Conservation (phyloP, 2,888 invertebrate genomes). For the Ctenicera cuprea region DNA sequence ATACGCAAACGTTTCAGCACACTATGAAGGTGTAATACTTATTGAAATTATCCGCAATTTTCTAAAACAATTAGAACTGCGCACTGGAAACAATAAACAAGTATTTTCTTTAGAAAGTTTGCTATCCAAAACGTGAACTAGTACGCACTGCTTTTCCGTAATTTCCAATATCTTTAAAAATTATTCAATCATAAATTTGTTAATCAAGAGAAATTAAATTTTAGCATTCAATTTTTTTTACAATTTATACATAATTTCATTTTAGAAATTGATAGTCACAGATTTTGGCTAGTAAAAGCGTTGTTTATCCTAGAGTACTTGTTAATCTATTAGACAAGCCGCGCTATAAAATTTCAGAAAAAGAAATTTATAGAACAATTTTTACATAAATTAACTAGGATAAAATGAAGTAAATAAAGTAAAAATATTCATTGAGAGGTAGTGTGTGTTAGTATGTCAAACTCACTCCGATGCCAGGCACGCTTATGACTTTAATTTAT, state of each 20-base stretch:
- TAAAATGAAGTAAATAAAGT: slow-evolving; percentile 47
- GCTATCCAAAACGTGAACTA: background rate
- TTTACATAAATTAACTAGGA: slow-evolving; percentile 39
- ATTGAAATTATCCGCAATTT: slow-evolving; percentile 39
- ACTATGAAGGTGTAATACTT: slow-evolving; percentile 51
- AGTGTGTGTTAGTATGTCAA: slow-evolving; percentile 60
- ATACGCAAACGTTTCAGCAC: slow-evolving; percentile 37
- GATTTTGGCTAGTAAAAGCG: no score
- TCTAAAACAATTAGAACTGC: slow-evolving; percentile 4
- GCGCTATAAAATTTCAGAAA: slow-evolving; percentile 17
- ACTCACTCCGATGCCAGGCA: slow-evolving; percentile 59
- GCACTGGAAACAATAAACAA: background rate
- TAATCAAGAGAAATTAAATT: no score
- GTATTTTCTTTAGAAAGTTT: slow-evolving; percentile 1
- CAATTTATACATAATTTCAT: no score
- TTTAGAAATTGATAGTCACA: no score
- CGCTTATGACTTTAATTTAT: slow-evolving; percentile 61
- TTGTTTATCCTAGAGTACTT: background rate
- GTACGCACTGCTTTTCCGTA: background rate
- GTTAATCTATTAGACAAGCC: slow-evolving; percentile 20
- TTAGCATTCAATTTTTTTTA: background rate
- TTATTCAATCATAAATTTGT: no score
- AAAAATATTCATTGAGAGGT: slow-evolving; percentile 53
- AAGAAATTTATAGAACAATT: slow-evolving; percentile 41
- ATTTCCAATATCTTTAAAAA: background rate